Conservation (phyloP, 2,888 invertebrate species). For the Galerucella pusilla region DNA sequence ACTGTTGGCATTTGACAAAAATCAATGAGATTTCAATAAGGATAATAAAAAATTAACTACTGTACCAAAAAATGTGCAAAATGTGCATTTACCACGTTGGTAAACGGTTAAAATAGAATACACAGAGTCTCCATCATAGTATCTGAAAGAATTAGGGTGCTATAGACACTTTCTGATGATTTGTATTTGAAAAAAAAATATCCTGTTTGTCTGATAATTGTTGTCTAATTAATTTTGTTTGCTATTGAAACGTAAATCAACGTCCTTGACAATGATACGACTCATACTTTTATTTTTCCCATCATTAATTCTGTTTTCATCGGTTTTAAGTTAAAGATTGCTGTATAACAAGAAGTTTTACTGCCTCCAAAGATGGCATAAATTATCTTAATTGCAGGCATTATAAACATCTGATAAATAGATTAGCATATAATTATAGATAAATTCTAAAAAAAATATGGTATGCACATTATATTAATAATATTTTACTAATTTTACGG, state of each 20-base stretch:
- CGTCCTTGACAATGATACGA: background rate
- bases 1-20: too few species aligned
- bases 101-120: too few species aligned
- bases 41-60: too few species aligned
- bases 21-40: too few species aligned
- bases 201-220: background rate
- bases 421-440: background rate
- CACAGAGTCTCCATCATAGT: too few species aligned
- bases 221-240: background rate
- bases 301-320: background rate
- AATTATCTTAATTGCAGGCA: conserved; percentile 1
- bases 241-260: background rate
- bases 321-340: background rate
- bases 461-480: too few species aligned
- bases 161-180: too few species aligned
- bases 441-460: too few species aligned
- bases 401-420: background rate
- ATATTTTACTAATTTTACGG: background rate
- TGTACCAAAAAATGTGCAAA: too few species aligned
- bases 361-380: background rate
- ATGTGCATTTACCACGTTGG: too few species aligned
- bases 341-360: background rate
- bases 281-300: background rate
- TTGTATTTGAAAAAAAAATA: too few species aligned
- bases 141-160: too few species aligned